Percentiles rank a stretch among this genome's conserved stretches.
Evolutionary conservation across 2,797 vertebrate species (phyloP).

Genomic region (Cyclura pinguis): DNA sequence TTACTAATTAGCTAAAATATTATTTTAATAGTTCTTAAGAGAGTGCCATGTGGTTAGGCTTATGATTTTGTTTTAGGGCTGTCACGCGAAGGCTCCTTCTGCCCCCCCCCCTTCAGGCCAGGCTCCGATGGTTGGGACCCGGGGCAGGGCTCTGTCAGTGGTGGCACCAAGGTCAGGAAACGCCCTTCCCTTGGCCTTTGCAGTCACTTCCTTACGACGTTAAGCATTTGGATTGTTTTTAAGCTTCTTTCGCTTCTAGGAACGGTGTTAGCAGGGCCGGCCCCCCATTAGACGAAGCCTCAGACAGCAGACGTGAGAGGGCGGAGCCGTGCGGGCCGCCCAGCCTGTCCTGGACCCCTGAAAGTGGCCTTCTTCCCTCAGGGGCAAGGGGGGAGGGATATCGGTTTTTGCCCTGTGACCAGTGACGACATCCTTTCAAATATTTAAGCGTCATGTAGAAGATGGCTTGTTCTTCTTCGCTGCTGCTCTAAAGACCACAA

Average conservation of each 20-base stretch:
- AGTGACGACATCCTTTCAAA: no score
- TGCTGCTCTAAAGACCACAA: no score
- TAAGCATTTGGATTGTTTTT: neutral
- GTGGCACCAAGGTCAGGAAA: neutral
- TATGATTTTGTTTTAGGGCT: neutral
- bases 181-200: neutral
- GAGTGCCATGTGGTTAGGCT: conserved; percentile 28
- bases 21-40: conserved; percentile 40
- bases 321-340: no score
- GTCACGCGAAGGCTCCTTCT: neutral
- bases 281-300: no score
- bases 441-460: no score
- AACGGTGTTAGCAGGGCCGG: neutral
- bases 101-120: no score
- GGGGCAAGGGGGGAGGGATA: no score
- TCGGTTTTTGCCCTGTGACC: no score
- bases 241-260: neutral
- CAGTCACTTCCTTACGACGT: neutral
- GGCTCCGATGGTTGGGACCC: neutral
- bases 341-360: no score
- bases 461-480: no score
- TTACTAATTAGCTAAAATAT: conserved; percentile 67
- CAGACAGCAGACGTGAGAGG: no score
- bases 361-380: no score
- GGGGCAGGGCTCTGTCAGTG: neutral